Percentiles rank a stretch among this genome's conserved stretches.
These are phyloP conservation scores for Melanerpes aurifrons DNA, from an alignment of 2,113 vertebrate genomes.

Conservation along the genomic window DNA sequence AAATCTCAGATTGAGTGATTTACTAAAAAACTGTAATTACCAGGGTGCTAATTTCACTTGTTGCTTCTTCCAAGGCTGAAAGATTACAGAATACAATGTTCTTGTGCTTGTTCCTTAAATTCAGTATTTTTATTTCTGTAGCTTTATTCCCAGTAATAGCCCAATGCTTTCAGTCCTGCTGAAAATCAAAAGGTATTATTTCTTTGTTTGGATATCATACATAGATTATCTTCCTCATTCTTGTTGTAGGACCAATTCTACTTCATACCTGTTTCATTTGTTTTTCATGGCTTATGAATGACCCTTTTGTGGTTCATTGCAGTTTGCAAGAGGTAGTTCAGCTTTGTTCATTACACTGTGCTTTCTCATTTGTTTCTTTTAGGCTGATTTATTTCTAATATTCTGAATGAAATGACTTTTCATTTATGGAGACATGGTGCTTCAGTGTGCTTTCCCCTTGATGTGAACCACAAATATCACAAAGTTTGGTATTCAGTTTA, in stretches of 20 bases:
- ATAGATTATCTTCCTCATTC: background rate
- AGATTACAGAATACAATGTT: background rate
- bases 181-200: background rate
- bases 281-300: background rate
- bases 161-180: background rate
- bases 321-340: background rate
- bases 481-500: background rate
- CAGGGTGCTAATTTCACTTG: background rate
- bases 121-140: background rate
- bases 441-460: background rate
- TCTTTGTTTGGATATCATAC: background rate
- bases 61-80: background rate
- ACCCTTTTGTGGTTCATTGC: background rate
- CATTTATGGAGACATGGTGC: background rate
- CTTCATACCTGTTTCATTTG: background rate
- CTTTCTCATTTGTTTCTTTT: background rate
- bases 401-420: background rate
- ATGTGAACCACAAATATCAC: background rate
- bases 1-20: background rate
- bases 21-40: background rate
- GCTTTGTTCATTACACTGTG: background rate
- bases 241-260: background rate
- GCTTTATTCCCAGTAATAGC: background rate
- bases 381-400: background rate
- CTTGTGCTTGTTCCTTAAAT: background rate